Conservation (phyloP, 2,888 invertebrate genomes). For the Ectemnius continuus region DNA sequence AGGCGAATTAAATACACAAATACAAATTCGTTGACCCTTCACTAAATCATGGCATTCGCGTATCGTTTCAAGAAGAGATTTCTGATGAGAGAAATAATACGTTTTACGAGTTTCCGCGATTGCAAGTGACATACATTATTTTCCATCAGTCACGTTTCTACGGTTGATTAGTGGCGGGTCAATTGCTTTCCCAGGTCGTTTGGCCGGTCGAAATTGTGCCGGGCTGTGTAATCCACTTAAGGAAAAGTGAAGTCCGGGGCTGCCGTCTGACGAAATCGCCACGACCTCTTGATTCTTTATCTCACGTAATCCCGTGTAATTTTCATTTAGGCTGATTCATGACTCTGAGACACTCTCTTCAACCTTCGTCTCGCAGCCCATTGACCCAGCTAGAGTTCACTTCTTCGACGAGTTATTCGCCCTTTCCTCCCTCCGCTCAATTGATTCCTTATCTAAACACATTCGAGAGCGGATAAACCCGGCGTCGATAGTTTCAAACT, state of each 20-base stretch:
- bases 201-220: conserved; percentile 29
- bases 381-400: neutral
- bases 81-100: no score
- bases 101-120: neutral
- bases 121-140: conserved; percentile 22
- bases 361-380: neutral
- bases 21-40: conserved; percentile 9
- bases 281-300: conserved; percentile 9
- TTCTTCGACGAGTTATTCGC: neutral
- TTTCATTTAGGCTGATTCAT: conserved; percentile 5
- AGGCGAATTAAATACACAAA: no score
- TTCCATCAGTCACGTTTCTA: conserved; percentile 44
- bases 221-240: conserved; percentile 34
- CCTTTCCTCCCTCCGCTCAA: no score
- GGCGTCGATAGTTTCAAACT: no score
- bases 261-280: conserved; percentile 28
- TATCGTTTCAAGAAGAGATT: no score
- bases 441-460: no score
- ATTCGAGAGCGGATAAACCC: no score
- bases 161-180: conserved; percentile 51
- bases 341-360: neutral
- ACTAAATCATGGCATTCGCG: conserved; percentile 15
- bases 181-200: conserved; percentile 58
- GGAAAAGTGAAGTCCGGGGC: conserved; percentile 28
- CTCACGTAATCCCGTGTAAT: neutral